Percentiles rank a stretch among this genome's conserved stretches.
phyloP scores from a whole-genome alignment of 1,140 invertebrate species.

The Bicyclus anynana region DNA sequence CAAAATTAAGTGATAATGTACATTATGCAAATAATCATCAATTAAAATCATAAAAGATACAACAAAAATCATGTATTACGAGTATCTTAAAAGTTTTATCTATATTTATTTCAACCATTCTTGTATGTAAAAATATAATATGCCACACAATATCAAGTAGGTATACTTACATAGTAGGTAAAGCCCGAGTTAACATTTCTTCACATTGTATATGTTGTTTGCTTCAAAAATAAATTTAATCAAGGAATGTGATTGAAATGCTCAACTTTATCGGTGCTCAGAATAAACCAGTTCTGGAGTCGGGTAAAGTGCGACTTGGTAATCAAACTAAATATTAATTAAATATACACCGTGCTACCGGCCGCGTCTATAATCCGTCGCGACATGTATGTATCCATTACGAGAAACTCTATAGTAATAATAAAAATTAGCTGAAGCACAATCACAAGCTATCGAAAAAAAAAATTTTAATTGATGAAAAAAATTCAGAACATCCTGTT shows the following conservation, averaged over 20 bases:
- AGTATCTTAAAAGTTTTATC: background rate
- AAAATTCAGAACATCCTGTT: too few relatives aligned
- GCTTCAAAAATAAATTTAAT: conserved; percentile 20
- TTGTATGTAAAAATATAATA: too few relatives aligned
- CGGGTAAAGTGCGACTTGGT: conserved; percentile 1
- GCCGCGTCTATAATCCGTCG: too few relatives aligned
- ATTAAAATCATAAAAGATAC: background rate
- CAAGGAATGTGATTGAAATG: conserved; percentile 22
- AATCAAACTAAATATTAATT: conserved; percentile 5
- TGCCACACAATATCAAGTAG: background rate
- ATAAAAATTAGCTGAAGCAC: too few relatives aligned
- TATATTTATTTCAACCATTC: conserved; percentile 3
- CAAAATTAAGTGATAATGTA: too few relatives aligned
- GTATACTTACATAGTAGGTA: background rate
- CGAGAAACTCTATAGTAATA: too few relatives aligned
- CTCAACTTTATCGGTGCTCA: conserved; percentile 13
- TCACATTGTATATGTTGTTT: conserved; percentile 11
- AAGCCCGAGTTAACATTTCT: conserved; percentile 12
- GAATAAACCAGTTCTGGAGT: conserved; percentile 12
- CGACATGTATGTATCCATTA: too few relatives aligned
- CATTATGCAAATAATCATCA: too few relatives aligned
- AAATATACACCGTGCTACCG: too few relatives aligned
- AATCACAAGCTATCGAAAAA: too few relatives aligned
- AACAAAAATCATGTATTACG: background rate
- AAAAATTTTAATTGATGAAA: too few relatives aligned